Base-by-base conservation (phyloP, 2,797 vertebrate species). In the Odontamblyopus lacepedii region DNA sequence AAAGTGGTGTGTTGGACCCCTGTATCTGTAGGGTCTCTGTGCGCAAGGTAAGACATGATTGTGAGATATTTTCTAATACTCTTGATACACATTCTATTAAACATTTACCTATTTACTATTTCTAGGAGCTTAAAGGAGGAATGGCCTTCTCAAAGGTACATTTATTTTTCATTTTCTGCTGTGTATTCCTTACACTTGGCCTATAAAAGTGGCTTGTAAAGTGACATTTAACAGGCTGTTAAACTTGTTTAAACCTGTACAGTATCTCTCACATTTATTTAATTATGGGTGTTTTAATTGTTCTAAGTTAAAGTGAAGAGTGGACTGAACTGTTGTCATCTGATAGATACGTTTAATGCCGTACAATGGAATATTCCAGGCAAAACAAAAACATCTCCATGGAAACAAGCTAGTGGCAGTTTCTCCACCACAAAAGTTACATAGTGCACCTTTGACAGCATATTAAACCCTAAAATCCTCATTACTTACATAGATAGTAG, bases 21-120 rank as follows among this genome's bases (percentile, higher is more conserved):
- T 98, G 97, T 70, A 61, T 97, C 90, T 97, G 96, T 89, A 88
- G 97, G 4, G 96, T 98, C 16, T 98, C 97, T 29, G 96, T 98
- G 65, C 95, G 97, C 67, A 98, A 98, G 95, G 97, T 98, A 82
- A 94, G 90, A 63, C 62, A 15, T 62, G 13, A 6, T 35, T 62
- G 60, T 30, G 18, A 7, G 16, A 57, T 26, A 9, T 63, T 63
- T n/a, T n/a, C 6, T 35, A n/a, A 11, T n/a, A 38, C 2, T 62
- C 16, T 32, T 62, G 29, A 11, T 60, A 30, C 6, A 30, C 27
- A 38, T 63, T 41, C 6, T 48, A 16, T 41, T 15, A 2, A 26
- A 38, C 5, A 23, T 65, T 62, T 35, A 18, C 15, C 13, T 41
- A 48, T 48, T 32, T 77, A 68, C 0, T 69, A 5, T 75, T 84